These are phyloP conservation scores for Anser brachyrhynchus DNA, from an alignment of 2,113 vertebrate species.

Conservation along the genomic window DNA sequence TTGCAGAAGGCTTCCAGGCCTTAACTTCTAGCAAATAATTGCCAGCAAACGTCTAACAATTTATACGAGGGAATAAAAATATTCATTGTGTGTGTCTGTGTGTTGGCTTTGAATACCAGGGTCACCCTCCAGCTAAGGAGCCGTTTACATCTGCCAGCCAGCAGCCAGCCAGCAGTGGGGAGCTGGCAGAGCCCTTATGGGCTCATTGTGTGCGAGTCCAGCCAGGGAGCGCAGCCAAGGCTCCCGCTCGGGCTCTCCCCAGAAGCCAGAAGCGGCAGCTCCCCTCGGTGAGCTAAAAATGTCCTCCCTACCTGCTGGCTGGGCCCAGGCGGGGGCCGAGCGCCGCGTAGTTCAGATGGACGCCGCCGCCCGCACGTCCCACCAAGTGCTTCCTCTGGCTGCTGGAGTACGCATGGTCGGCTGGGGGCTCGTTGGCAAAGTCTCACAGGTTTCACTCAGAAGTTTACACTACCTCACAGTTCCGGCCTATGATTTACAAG, in stretches of 20 bases:
- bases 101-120: constrained; percentile 28
- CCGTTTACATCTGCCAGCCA: constrained; percentile 48
- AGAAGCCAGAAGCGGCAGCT: not conserved
- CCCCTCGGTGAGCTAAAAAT: not conserved
- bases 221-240: not conserved
- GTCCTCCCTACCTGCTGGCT: not conserved
- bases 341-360: not conserved
- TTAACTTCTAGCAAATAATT: constrained; percentile 47
- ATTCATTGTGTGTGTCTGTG: constrained; percentile 30
- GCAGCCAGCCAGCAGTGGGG: constrained; percentile 14
- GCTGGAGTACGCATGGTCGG: rapidly evolving
- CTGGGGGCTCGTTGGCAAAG: not conserved
- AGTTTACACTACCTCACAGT: not conserved
- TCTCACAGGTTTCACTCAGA: not conserved
- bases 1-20: constrained; percentile 15
- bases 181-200: constrained; percentile 12
- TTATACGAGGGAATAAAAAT: constrained; percentile 57
- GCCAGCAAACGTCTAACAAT: constrained; percentile 40
- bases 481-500: not conserved
- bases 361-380: not conserved
- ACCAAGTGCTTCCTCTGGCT: not conserved
- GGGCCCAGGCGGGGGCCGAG: not conserved
- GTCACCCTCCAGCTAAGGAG: constrained; percentile 52
- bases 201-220: not conserved
- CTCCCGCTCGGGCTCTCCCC: not conserved